Percentiles rank a stretch among this genome's conserved stretches.
Evolutionary conservation across 2,888 invertebrate species (phyloP).

Genomic region (Hydropsyche betteni): DNA sequence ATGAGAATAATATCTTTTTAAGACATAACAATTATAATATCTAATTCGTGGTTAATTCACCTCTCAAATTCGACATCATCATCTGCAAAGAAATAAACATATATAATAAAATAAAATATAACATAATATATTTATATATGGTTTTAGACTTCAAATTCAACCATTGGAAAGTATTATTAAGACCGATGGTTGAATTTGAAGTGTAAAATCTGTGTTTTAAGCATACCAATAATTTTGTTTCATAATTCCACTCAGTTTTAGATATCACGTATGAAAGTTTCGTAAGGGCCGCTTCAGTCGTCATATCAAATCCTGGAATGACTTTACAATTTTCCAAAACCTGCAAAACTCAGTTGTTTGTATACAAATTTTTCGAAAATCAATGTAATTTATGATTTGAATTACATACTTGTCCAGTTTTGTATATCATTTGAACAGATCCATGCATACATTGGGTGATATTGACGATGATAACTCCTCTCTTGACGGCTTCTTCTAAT

Average conservation of each 20-base stretch:
- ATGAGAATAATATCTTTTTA: too few relatives aligned
- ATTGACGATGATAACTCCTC: slow-evolving; percentile 89
- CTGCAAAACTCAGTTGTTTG: slow-evolving; percentile 55
- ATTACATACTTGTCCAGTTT: slow-evolving; percentile 77
- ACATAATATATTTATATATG: too few relatives aligned
- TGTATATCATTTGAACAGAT: slow-evolving; percentile 80
- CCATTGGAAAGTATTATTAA: slow-evolving; percentile 23
- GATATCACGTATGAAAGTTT: slow-evolving; percentile 91
- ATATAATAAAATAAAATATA: slow-evolving; percentile 36
- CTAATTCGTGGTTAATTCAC: slow-evolving; percentile 72
- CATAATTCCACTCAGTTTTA: slow-evolving; percentile 73
- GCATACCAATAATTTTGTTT: slow-evolving; percentile 71
- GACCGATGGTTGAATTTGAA: too few relatives aligned
- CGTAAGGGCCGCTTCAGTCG: slow-evolving; percentile 91
- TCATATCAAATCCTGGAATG: slow-evolving; percentile 86
- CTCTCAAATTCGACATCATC: slow-evolving; percentile 80
- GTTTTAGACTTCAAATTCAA: too few relatives aligned
- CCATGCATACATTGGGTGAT: slow-evolving; percentile 91
- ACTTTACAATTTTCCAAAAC: slow-evolving; percentile 75
- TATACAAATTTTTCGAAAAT: not conserved
- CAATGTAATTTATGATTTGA: not conserved
- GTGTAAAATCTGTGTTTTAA: too few relatives aligned
- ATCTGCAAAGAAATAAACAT: slow-evolving; percentile 64
- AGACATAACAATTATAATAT: too few relatives aligned
- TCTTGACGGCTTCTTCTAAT: slow-evolving; percentile 73